phyloP scores from a whole-genome alignment of 2,888 invertebrate species.

The Dendrolimus pini region DNA sequence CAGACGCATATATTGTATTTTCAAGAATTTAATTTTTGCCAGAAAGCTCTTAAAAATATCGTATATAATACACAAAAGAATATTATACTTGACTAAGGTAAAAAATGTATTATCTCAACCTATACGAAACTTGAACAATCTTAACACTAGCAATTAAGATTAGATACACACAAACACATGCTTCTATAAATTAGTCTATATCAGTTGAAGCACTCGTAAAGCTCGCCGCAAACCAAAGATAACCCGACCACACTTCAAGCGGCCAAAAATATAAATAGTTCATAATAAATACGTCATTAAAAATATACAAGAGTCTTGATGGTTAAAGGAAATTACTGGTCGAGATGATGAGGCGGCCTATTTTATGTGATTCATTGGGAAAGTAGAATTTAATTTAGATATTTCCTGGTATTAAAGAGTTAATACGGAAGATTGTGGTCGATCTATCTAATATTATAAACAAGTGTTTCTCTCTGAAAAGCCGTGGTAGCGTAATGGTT shows the following conservation, averaged over 20 bases:
- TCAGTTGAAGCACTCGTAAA: slow-evolving; percentile 17
- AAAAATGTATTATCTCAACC: neutral
- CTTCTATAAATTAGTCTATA: slow-evolving; percentile 24
- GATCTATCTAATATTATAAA: no score
- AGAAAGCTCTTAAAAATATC: no score
- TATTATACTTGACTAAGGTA: no score
- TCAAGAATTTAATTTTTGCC: no score
- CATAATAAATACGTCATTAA: slow-evolving; percentile 44
- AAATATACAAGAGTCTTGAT: slow-evolving; percentile 17
- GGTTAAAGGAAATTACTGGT: slow-evolving; percentile 4
- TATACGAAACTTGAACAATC: slow-evolving; percentile 4
- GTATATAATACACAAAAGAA: no score
- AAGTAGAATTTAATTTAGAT: slow-evolving; percentile 6
- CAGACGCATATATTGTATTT: no score
- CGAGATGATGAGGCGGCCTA: slow-evolving; percentile 7
- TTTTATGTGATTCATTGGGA: slow-evolving; percentile 21
- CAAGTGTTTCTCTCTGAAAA: no score
- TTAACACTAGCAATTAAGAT: slow-evolving; percentile 23
- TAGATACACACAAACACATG: slow-evolving; percentile 12
- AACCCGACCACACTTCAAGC: slow-evolving; percentile 21
- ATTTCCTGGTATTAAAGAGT: slow-evolving; percentile 10
- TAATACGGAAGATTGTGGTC: slow-evolving; percentile 9
- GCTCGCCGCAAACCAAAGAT: slow-evolving; percentile 22
- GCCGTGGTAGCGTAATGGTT: no score
- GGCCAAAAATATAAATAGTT: slow-evolving; percentile 34